These are phyloP conservation scores for Atractosteus spatula DNA, from an alignment of 2,113 vertebrate species.

Conservation along the genomic window DNA sequence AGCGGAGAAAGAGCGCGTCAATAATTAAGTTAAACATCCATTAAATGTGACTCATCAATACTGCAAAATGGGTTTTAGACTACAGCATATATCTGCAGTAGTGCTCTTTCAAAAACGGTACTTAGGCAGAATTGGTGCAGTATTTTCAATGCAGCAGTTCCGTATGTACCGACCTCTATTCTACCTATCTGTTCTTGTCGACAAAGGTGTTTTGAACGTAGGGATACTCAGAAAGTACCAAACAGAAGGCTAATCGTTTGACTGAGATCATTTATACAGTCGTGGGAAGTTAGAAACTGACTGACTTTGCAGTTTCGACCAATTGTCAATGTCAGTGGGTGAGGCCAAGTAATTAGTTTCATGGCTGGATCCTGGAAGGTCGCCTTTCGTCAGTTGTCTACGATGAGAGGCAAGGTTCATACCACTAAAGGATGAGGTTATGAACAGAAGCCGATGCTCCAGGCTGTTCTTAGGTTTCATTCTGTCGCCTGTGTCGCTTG, in stretches of 20 bases:
- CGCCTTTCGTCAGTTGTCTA: background rate
- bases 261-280: too few relatives aligned
- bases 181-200: background rate
- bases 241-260: too few relatives aligned
- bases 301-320: background rate
- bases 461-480: background rate
- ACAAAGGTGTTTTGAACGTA: too few relatives aligned
- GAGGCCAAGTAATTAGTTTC: constrained; percentile 18
- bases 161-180: background rate
- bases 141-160: background rate
- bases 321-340: constrained; percentile 15
- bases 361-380: background rate
- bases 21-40: constrained; percentile 25
- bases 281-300: background rate
- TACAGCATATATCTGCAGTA: constrained; percentile 7
- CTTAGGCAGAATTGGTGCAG: background rate
- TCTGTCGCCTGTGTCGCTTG: background rate
- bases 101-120: background rate
- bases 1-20: constrained; percentile 9
- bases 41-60: constrained; percentile 25
- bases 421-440: background rate
- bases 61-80: constrained; percentile 16
- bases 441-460: background rate
- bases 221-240: too few relatives aligned
- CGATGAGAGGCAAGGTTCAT: background rate